Evolutionary conservation across 2,113 vertebrate species (phyloP), one percentile per base, ranked within the genome.

Genomic region (Oxyruncus cristatus): DNA sequence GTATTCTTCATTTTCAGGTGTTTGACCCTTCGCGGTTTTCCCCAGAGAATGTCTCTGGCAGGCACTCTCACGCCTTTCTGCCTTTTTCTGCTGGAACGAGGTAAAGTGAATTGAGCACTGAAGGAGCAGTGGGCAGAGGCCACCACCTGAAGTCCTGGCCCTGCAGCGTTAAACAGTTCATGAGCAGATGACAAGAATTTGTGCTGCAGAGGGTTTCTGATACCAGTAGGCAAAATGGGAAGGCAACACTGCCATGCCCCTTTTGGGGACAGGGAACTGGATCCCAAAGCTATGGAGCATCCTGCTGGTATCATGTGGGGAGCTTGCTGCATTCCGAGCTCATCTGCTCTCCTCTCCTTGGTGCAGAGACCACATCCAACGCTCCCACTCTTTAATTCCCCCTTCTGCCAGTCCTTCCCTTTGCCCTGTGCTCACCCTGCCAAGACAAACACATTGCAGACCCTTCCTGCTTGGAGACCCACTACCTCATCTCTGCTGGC

Each of bases 1-100:
- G 0, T 52, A 5, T 75, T 63, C n/a, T 86, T 75, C 6, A n/a
- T 55, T 93, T 81, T 47, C 74, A 99, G 99, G 98, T 98, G 28
- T 99, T 98, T 93, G 98, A 99, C 81, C 99, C 99, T 5, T 93
- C 94, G 35, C 97, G 99, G 32, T 99, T 99, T 97, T 98, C 98
- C 27, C 98, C 98, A 0, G 98, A 99, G 85, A 99, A 99, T 37
- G 11, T 74, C 44, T 96, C 98, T 62, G 97, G 94, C 44, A 97
- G 98, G 80, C 98, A 98, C 2, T 97, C 98, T 50, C 98, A 98
- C 4, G 98, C 99, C 4, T 99, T 98, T 65, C 95, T 99, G 65
- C 99, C 99, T 39, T 99, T 99, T 96, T 98, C 99, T 93, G 98
- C 97, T 89, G 97, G 97, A 85, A 37, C 5, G 8, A 97, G 97